Percentiles rank a stretch among this genome's conserved stretches.
Evolutionary conservation across 1,140 invertebrate genomes (phyloP).

Genomic region (Ceratina calcarata): DNA sequence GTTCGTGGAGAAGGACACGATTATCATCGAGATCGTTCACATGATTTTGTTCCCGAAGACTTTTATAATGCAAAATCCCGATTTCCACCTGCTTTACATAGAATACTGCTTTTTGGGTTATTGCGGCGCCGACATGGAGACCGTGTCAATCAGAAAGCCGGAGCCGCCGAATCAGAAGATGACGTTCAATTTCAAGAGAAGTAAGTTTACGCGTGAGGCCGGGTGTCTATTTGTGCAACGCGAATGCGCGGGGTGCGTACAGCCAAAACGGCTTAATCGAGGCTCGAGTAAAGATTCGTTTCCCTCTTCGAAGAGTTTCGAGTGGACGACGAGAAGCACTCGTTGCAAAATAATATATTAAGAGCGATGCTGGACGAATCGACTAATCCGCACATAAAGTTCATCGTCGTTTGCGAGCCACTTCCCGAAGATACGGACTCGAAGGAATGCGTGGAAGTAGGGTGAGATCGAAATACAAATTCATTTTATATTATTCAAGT

Average conservation of each 20-base stretch:
- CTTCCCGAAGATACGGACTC: constrained; percentile 61
- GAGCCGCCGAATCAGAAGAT: constrained; percentile 47
- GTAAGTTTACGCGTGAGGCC: constrained; percentile 40
- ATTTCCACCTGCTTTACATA: constrained; percentile 61
- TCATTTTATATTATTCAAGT: no score
- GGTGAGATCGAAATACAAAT: constrained; percentile 53
- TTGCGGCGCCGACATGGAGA: constrained; percentile 66
- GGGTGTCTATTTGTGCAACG: no score
- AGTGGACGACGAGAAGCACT: constrained; percentile 61
- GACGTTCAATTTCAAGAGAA: constrained; percentile 62
- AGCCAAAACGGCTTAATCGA: no score
- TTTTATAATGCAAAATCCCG: constrained; percentile 35
- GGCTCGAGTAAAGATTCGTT: background rate
- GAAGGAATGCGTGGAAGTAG: constrained; percentile 73
- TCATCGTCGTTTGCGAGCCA: constrained; percentile 72
- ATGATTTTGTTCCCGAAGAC: constrained; percentile 59
- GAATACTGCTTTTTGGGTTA: constrained; percentile 68
- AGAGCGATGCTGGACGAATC: constrained; percentile 64
- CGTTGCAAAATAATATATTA: constrained; percentile 61
- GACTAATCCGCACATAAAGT: constrained; percentile 67
- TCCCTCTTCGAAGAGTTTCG: constrained; percentile 63
- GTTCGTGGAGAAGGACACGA: constrained; percentile 19
- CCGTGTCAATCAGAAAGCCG: constrained; percentile 56
- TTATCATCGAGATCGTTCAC: constrained; percentile 63
- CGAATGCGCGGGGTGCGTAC: no score